Percentiles rank a stretch among this genome's conserved stretches.
Evolutionary conservation across 2,888 invertebrate species (phyloP).

Genomic region (Siphonodentalium dalli): DNA sequence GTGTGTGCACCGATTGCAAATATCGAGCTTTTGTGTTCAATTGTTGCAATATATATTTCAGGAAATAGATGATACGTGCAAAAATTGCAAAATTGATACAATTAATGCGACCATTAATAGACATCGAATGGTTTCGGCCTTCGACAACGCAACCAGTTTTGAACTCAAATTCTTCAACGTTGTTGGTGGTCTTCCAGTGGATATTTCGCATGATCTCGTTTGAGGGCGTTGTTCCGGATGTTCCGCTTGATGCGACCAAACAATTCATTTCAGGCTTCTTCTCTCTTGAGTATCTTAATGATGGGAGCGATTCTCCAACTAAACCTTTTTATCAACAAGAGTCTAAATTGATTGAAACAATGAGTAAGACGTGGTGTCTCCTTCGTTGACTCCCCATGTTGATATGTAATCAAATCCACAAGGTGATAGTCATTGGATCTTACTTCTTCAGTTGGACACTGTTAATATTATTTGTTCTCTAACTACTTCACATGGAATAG

Average conservation of each 20-base stretch:
- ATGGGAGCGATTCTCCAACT: background rate
- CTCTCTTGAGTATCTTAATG: constrained; percentile 5
- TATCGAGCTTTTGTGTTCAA: no score
- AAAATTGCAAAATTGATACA: no score
- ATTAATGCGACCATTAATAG: no score
- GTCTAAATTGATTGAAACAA: background rate
- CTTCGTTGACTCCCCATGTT: constrained; percentile 5
- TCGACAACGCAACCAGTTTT: no score
- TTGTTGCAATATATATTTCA: no score
- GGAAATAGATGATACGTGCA: no score
- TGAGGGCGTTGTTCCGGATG: constrained; percentile 14
- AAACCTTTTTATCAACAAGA: constrained; percentile 1
- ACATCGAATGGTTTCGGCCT: no score
- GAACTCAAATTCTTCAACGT: constrained; percentile 1
- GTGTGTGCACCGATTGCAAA: no score
- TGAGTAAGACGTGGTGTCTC: constrained; percentile 8
- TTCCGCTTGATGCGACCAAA: constrained; percentile 3
- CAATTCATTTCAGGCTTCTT: background rate
- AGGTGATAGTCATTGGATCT: no score
- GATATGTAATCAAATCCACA: background rate
- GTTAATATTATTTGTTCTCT: no score
- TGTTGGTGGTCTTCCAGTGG: constrained; percentile 9
- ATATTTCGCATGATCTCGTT: constrained; percentile 14
- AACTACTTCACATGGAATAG: no score
- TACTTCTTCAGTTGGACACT: no score